phyloP scores from a whole-genome alignment of 2,797 vertebrate species.

The Sparus aurata region DNA sequence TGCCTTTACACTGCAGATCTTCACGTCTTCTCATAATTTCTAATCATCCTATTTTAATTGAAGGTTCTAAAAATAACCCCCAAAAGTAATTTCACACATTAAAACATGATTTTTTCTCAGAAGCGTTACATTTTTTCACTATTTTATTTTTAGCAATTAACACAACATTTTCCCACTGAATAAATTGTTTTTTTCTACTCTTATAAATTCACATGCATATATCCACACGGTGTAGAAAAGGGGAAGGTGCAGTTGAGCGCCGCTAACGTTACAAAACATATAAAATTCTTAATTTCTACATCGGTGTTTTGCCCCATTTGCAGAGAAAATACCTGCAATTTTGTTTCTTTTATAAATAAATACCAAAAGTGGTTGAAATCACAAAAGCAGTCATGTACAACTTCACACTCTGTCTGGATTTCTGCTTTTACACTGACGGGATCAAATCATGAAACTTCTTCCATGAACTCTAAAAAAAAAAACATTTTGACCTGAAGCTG shows the following conservation, averaged over 20 bases:
- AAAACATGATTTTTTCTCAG: not conserved
- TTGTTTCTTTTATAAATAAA: conserved; percentile 13
- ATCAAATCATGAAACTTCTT: conserved; percentile 21
- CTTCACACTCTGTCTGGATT: conserved; percentile 28
- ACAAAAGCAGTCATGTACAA: not conserved
- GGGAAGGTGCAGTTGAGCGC: not conserved
- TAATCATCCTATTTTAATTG: not conserved
- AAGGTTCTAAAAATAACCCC: not conserved
- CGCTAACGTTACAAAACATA: not conserved
- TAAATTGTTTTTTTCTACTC: not conserved
- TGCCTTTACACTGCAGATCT: not conserved
- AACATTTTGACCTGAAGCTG: not conserved
- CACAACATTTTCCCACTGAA: not conserved
- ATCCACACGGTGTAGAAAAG: not conserved
- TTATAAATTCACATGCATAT: not conserved
- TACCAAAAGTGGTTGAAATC: not conserved
- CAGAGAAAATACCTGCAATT: not conserved
- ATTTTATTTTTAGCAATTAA: not conserved
- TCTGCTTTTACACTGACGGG: not conserved
- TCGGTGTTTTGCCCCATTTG: not conserved
- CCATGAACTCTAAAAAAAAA: not conserved
- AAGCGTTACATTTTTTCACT: too few relatives aligned
- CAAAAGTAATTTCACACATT: not conserved
- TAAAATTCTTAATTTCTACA: not conserved
- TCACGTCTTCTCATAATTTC: not conserved